Evolutionary conservation across 92 coral and sea anemone species (phyloP).

Genomic region (Anthopleura xanthogrammica): DNA sequence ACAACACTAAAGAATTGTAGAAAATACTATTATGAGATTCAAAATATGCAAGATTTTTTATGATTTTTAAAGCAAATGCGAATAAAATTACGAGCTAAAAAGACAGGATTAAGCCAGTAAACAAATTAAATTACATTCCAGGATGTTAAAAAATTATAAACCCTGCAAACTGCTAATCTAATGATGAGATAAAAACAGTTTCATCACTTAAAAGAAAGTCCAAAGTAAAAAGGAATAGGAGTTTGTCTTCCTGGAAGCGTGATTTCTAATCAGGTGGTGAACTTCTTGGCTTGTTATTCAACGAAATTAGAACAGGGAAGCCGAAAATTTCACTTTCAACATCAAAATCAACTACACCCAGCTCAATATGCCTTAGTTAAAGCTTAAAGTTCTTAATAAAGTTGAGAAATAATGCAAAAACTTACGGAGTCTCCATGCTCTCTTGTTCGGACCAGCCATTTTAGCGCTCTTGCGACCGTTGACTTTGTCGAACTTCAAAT

Average conservation of each 20-base stretch:
- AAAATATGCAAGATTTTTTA: not conserved
- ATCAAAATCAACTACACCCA: not conserved
- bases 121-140: not conserved
- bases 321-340: not conserved
- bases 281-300: not conserved
- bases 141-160: not conserved
- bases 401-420: conserved; percentile 19
- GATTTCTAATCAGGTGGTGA: not conserved
- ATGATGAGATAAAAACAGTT: not conserved
- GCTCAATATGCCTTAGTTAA: not conserved
- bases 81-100: not conserved
- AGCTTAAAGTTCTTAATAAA: not conserved
- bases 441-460: conserved; percentile 75
- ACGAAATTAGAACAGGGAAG: not conserved
- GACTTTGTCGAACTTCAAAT: conserved; percentile 26
- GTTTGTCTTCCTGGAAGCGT: not conserved
- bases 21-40: not conserved
- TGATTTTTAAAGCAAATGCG: not conserved
- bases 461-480: conserved; percentile 42
- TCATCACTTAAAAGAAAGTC: not conserved
- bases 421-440: conserved; percentile 94
- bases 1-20: not conserved
- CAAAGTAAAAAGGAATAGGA: not conserved
- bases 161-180: not conserved
- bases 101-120: not conserved